Evolutionary conservation across 1,140 invertebrate genomes (phyloP), one percentile per base, ranked within the genome.

Genomic region (Dendrolimus kikuchii): DNA sequence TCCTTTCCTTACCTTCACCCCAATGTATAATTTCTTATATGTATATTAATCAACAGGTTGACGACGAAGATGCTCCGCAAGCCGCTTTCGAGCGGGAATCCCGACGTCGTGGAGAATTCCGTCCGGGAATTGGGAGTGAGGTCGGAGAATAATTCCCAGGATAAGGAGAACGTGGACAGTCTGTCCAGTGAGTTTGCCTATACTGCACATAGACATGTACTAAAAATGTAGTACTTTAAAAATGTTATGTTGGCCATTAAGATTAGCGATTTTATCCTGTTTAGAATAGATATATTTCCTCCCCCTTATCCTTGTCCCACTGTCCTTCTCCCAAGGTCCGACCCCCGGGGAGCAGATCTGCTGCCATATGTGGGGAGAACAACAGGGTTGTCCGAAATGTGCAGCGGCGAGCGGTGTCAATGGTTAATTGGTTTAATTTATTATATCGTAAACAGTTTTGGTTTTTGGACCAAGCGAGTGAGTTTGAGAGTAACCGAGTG

Each of bases 81-180:
- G 36, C 73, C 78, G 8, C 61, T 67, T n/a, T 52, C 44, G 40
- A 42, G 40, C 40, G 49, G 64, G 0, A 71, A 69, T 48, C 63
- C 73, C 0, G 74, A 77, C 0, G 51, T 65, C 0, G 71, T 56
- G 0, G 80, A 83, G 63, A 75, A 68, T 37, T 81, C 81, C 0
- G 72, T 83, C 0, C 60, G 78, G 0, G 80, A 85, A 38, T 60
- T 85, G 0, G 75, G 67, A 0, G 61, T 76, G 0, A 52, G 68
- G 0, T n/a, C 48, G 0, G 68, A 69, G 10, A 7, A 6, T 6
- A 5, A 56, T 0, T 55, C 56, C 0, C 55, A 62, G 5, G 79
- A 81, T 37, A 82, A 81, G 53, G 81, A 84, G 54, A 82, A 81
- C 39, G 62, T 74, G 0, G 71, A 79, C 40, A 71, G 59, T 2